Evolutionary conservation across 1,140 invertebrate genomes (phyloP), one percentile per base, ranked within the genome.

Genomic region (Drosophila tsacasi): DNA sequence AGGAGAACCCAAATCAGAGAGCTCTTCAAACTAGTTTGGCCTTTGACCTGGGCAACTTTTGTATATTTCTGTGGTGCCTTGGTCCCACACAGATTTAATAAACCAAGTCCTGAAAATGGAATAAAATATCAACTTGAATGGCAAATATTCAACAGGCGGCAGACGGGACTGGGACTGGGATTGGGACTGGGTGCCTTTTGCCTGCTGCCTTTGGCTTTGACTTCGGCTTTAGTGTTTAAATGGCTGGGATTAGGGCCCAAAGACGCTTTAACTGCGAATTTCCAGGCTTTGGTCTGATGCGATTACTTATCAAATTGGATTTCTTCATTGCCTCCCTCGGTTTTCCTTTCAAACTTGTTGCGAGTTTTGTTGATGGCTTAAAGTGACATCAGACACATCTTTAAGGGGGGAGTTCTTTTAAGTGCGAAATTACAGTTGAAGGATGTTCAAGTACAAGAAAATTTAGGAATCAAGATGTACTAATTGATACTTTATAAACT

Each of bases 61-160:
- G 44, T 66, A 37, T 23, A 21, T 65, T 62, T 47, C 57, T 65
- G 44, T 25, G 30, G 30, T 25, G 44, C 49, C 13, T 68, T 40
- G 42, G 13, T 21, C 59, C 59, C 60, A 64, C 69, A 58, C 61
- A 76, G 61, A 74, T 85, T 84, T 81, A 85, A 81, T 84, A 84
- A 81, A 52, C 66, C 66, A 72, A 60, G 2, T 54, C 76, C 54
- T 15, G 44, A 63, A 44, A 57, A 37, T 23, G 5, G 5, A 57
- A 7, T 40, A 17, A 66, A 59, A 76, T 19, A 52, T 52, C 39
- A 63, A 50, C 50, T 46, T 49, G 54, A 58, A 64, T 66, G 60
- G 40, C 19, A 62, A 52, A 50, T 50, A 83, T 83, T 83, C 75
- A 83, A 68, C 68, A 82, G 75, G 79, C 68, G 68, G 79, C 63